Conservation (phyloP, 2,797 vertebrate species). For the Arnoldichthys spilopterus region DNA sequence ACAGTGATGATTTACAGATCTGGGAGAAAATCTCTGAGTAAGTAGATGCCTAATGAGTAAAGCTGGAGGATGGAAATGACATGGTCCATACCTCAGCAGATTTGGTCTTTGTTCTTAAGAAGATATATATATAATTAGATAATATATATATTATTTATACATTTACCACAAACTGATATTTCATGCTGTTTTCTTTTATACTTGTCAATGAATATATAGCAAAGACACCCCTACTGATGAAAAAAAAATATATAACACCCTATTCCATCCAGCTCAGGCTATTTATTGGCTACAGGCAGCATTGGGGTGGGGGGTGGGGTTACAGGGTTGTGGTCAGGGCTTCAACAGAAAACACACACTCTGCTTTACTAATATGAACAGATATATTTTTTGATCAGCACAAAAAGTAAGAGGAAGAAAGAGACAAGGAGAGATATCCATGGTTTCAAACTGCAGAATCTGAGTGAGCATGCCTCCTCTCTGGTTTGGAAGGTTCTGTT, state of each 20-base stretch:
- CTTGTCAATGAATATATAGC: not conserved
- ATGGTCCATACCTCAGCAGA: too few species aligned
- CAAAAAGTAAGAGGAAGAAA: not conserved
- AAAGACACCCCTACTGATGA: not conserved
- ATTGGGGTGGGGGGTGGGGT: not conserved
- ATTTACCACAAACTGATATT: too few species aligned
- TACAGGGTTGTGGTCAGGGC: not conserved
- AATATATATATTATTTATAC: too few species aligned
- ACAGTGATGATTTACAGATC: not conserved
- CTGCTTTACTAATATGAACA: not conserved
- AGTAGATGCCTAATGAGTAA: not conserved
- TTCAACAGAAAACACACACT: not conserved
- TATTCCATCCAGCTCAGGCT: not conserved
- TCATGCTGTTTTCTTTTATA: too few species aligned
- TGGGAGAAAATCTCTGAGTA: too few species aligned
- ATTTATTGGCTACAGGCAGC: too few species aligned
- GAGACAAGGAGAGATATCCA: not conserved
- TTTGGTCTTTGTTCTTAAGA: too few species aligned
- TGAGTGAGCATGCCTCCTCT: conserved; percentile 36
- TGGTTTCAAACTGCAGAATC: not conserved
- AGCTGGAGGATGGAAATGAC: not conserved
- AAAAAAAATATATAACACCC: not conserved
- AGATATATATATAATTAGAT: too few species aligned
- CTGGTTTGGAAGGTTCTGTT: conserved; percentile 27
- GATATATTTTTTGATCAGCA: not conserved